These are phyloP conservation scores for Zaprionus vittiger DNA, from an alignment of 1,140 invertebrate genomes.

Conservation along the genomic window DNA sequence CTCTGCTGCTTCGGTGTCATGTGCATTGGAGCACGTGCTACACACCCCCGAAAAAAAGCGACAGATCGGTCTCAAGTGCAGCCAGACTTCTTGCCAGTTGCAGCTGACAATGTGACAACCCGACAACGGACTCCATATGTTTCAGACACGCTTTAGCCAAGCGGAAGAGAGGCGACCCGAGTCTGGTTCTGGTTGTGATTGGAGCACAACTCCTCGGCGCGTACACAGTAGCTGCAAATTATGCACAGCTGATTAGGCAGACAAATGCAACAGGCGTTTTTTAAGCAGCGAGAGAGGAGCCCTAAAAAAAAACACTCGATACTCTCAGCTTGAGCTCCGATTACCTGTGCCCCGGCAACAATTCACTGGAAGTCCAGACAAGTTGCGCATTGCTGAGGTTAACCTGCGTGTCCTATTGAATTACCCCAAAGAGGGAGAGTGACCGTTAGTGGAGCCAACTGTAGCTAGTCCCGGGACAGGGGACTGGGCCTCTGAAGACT, in stretches of 20 bases:
- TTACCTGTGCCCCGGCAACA: slow-evolving; percentile 60
- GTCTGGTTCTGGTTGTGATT: slow-evolving; percentile 5
- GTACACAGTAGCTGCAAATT: slow-evolving; percentile 80
- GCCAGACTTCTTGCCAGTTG: slow-evolving; percentile 69
- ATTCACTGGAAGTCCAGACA: slow-evolving; percentile 72
- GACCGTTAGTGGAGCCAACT: slow-evolving; percentile 60
- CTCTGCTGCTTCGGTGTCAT: slow-evolving; percentile 67
- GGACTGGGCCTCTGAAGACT: slow-evolving; percentile 40
- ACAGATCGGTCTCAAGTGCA: slow-evolving; percentile 42
- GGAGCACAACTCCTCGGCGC: slow-evolving; percentile 26
- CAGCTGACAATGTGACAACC: slow-evolving; percentile 26
- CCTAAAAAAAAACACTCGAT: slow-evolving; percentile 68
- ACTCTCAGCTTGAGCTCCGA: slow-evolving; percentile 44
- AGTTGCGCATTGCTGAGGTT: slow-evolving; percentile 67
- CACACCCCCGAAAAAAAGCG: slow-evolving; percentile 47
- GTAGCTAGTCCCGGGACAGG: neutral
- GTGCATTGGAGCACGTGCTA: slow-evolving; percentile 80
- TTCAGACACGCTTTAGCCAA: slow-evolving; percentile 80
- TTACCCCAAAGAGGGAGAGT: slow-evolving; percentile 40
- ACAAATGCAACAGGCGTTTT: slow-evolving; percentile 72
- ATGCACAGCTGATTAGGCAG: slow-evolving; percentile 77
- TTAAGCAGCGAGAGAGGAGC: neutral
- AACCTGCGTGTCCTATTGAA: slow-evolving; percentile 62
- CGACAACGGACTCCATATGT: slow-evolving; percentile 64
- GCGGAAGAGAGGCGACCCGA: slow-evolving; percentile 63